Evolutionary conservation across 2,888 invertebrate genomes (phyloP).

Genomic region (Eupithecia centaureata): DNA sequence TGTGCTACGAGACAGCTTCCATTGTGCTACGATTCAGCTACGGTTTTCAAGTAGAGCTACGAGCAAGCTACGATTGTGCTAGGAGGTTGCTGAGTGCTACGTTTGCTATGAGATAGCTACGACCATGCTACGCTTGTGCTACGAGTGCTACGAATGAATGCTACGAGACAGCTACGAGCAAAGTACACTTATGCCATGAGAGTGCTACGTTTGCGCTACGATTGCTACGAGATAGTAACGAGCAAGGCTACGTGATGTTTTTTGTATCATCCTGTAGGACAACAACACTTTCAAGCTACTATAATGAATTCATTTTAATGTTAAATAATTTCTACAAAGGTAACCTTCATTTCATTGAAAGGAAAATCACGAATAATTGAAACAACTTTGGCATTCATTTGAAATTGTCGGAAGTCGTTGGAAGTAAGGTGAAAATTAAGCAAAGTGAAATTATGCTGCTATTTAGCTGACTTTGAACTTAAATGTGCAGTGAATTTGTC

Average conservation of each 20-base stretch:
- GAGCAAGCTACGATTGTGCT: too few relatives aligned
- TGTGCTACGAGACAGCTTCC: too few relatives aligned
- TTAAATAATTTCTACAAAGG: slow-evolving; percentile 44
- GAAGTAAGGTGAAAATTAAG: slow-evolving; percentile 26
- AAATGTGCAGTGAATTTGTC: slow-evolving; percentile 20
- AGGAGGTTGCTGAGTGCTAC: too few relatives aligned
- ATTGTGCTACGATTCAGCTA: too few relatives aligned
- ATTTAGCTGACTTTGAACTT: slow-evolving; percentile 17
- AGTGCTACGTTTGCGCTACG: too few relatives aligned
- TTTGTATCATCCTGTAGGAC: slow-evolving; percentile 8
- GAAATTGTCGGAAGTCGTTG: slow-evolving; percentile 26
- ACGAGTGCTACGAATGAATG: too few relatives aligned
- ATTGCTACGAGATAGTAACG: neutral
- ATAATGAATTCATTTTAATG: slow-evolving; percentile 49
- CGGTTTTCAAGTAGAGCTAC: too few relatives aligned
- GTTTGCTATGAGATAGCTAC: too few relatives aligned
- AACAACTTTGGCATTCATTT: slow-evolving; percentile 32
- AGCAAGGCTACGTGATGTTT: too few relatives aligned
- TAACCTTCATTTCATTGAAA: slow-evolving; percentile 36
- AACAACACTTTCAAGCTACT: slow-evolving; percentile 42
- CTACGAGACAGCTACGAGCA: too few relatives aligned
- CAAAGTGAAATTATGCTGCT: slow-evolving; percentile 50
- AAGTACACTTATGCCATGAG: too few relatives aligned
- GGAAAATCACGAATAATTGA: slow-evolving; percentile 25
- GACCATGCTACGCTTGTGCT: too few relatives aligned